phyloP scores from a whole-genome alignment of 2,888 invertebrate genomes.

The Malthinus flaveolus region DNA sequence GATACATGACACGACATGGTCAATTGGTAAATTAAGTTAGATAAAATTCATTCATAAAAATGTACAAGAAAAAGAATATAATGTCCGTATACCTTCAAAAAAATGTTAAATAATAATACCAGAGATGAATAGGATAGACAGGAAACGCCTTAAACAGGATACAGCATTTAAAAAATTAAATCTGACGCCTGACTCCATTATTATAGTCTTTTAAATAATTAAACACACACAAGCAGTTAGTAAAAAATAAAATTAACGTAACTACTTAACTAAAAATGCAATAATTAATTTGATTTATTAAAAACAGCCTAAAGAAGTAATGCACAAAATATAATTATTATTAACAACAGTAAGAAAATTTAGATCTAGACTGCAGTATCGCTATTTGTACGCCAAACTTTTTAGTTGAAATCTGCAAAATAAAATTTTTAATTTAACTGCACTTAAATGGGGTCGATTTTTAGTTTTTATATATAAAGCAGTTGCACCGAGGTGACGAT shows the following conservation, averaged over 20 bases:
- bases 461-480: slow-evolving; percentile 34
- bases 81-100: slow-evolving; percentile 31
- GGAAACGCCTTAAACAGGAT: slow-evolving; percentile 45
- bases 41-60: slow-evolving; percentile 38
- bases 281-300: slow-evolving; percentile 1
- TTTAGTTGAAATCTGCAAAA: too few relatives aligned
- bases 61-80: slow-evolving; percentile 38
- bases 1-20: slow-evolving; percentile 34
- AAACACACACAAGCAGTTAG: background rate
- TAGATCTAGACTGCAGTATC: background rate
- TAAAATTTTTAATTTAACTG: background rate
- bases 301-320: background rate
- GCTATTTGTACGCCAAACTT: background rate
- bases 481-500: slow-evolving; percentile 39
- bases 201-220: slow-evolving; percentile 4
- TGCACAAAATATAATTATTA: background rate
- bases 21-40: slow-evolving; percentile 44
- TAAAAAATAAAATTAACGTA: background rate
- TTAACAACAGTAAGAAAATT: background rate
- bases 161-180: slow-evolving; percentile 37
- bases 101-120: slow-evolving; percentile 39
- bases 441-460: background rate
- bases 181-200: slow-evolving; percentile 26
- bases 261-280: background rate
- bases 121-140: slow-evolving; percentile 32